These are phyloP conservation scores for Hetaerina americana DNA, from an alignment of 1,140 invertebrate species.

Conservation along the genomic window DNA sequence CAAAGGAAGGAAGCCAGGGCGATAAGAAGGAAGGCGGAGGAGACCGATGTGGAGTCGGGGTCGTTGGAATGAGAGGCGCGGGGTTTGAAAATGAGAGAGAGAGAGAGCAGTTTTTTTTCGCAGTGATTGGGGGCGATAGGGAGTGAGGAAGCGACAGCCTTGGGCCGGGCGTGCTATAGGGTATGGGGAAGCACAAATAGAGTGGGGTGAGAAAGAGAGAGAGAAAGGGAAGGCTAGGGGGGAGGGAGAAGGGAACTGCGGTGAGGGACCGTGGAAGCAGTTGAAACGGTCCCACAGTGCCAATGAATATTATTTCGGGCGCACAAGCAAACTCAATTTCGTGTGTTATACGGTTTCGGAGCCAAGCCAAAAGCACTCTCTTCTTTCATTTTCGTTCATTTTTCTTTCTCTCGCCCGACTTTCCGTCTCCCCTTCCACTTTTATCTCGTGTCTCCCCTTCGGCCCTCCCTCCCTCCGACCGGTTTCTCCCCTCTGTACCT, in stretches of 20 bases:
- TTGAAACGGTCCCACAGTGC: not conserved
- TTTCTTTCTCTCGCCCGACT: not conserved
- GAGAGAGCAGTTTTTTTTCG: too few species aligned
- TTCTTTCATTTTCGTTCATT: not conserved
- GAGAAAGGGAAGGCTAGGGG: not conserved
- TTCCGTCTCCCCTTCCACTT: not conserved
- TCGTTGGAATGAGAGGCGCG: too few species aligned
- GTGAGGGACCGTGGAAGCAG: not conserved
- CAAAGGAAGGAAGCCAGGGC: too few species aligned
- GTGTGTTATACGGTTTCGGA: not conserved
- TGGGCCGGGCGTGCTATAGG: not conserved
- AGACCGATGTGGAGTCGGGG: too few species aligned
- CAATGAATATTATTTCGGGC: not conserved
- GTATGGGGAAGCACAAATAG: too few species aligned
- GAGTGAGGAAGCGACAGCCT: not conserved
- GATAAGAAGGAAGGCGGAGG: too few species aligned
- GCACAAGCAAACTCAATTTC: not conserved
- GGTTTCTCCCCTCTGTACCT: too few species aligned
- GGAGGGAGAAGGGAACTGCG: not conserved
- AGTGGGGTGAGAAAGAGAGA: too few species aligned
- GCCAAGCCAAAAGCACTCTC: not conserved
- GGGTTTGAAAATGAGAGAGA: too few species aligned
- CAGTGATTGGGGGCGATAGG: not conserved
- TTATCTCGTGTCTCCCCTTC: not conserved
- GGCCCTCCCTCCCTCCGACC: not conserved